Percentiles rank a stretch among this genome's conserved stretches.
These are phyloP conservation scores for Amphimallon solstitiale DNA, from an alignment of 2,888 invertebrate species.

Conservation along the genomic window DNA sequence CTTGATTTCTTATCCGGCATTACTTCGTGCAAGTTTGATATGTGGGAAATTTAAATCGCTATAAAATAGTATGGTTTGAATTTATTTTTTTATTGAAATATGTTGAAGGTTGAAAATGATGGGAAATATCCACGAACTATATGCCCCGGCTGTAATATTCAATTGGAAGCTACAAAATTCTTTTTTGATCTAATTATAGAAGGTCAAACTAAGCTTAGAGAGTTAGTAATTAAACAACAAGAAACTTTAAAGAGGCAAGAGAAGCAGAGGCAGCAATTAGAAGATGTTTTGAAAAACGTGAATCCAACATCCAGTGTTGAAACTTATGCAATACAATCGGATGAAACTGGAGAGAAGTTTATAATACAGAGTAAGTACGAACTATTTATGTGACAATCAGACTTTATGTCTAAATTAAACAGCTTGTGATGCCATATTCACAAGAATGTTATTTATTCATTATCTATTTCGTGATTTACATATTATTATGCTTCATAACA, in stretches of 20 bases:
- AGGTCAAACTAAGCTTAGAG: constrained; percentile 72
- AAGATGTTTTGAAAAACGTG: constrained; percentile 56
- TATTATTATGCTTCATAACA: too few relatives aligned
- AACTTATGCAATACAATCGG: constrained; percentile 56
- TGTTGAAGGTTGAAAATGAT: constrained; percentile 73
- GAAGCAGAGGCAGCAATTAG: constrained; percentile 56
- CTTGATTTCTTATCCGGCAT: constrained; percentile 55
- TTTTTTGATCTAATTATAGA: constrained; percentile 77
- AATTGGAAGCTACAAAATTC: constrained; percentile 77
- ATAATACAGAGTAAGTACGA: constrained; percentile 64
- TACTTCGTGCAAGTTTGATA: constrained; percentile 24
- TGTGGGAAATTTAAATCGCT: constrained; percentile 52
- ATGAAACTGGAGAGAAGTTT: constrained; percentile 63
- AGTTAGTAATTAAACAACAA: constrained; percentile 64
- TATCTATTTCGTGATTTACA: too few relatives aligned
- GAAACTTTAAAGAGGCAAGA: constrained; percentile 60
- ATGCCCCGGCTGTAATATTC: constrained; percentile 81
- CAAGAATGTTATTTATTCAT: too few relatives aligned
- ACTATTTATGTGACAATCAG: too few relatives aligned
- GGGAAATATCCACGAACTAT: constrained; percentile 76
- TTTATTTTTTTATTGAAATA: neutral
- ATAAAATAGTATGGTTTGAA: neutral
- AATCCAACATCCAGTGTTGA: constrained; percentile 60
- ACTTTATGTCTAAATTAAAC: too few relatives aligned
- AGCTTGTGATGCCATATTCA: too few relatives aligned